Evolutionary conservation across 2,113 vertebrate species (phyloP).

Genomic region (Rattus rattus): DNA sequence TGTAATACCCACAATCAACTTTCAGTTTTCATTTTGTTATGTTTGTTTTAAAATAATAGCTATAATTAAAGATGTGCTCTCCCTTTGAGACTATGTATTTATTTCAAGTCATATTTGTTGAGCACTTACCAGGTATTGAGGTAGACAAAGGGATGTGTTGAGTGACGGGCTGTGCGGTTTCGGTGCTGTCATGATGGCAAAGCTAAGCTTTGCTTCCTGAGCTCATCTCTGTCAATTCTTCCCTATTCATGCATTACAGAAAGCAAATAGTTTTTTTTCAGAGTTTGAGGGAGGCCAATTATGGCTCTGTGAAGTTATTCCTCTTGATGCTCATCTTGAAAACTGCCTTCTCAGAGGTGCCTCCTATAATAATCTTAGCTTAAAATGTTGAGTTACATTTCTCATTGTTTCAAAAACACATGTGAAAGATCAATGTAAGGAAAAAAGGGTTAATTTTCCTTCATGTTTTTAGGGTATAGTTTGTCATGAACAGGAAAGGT

Average conservation of each 20-base stretch:
- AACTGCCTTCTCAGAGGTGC: not conserved
- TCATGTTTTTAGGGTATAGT: not conserved
- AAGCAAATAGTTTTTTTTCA: not conserved
- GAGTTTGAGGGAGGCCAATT: not conserved
- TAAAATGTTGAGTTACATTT: not conserved
- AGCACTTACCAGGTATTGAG: not conserved
- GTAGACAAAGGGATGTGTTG: not conserved
- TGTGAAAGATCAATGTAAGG: not conserved
- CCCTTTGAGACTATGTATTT: not conserved
- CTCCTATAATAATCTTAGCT: not conserved
- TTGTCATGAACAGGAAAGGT: not conserved
- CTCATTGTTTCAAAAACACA: not conserved
- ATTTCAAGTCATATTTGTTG: constrained; percentile 29
- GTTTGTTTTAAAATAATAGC: constrained; percentile 58
- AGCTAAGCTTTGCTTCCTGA: not conserved
- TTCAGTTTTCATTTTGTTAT: constrained; percentile 41
- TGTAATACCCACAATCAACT: constrained; percentile 37
- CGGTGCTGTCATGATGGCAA: not conserved
- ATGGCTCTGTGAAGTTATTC: not conserved
- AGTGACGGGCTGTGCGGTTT: not conserved
- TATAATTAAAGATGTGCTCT: constrained; percentile 52
- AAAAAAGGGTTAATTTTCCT: not conserved
- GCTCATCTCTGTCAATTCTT: not conserved
- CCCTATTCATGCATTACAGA: not conserved
- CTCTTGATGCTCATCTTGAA: not conserved